Evolutionary conservation across 1,140 invertebrate species (phyloP), one percentile per base, ranked within the genome.

Genomic region (Lethocerus indicus): DNA sequence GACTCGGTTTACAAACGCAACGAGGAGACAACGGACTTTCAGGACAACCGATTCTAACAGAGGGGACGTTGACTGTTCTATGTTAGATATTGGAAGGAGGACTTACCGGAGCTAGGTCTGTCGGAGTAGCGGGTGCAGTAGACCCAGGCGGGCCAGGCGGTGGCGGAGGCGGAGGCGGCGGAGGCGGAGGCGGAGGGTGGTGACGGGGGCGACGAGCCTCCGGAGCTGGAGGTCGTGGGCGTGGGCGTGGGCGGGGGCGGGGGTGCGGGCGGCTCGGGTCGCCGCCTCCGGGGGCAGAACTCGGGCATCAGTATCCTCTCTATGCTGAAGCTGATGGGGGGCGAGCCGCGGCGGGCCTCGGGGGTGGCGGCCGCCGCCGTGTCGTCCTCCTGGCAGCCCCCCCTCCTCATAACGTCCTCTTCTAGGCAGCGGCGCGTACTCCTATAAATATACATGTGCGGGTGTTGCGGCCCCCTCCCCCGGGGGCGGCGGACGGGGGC

Each of bases 81-180:
- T 9, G n/a, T n/a, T 20, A 20, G 7, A 9, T 9, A 9, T 9
- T 40, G 16, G 9, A 9, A 9, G 7, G 6, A 32, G 7, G 23
- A 47, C 54, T 57, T 49, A 90, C 87, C 87, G 66, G 86, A 84
- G 58, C 88, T 92, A 2, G 92, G 92, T 64, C 91, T 69, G 67
- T 95, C 90, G 44, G 88, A 93, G 65, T 95, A 95, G 60, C 91
- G 71, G 3, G 92, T 95, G 70, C 90, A 95, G 62, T 79, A 86
- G 27, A 89, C 85, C 88, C 89, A 92, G 1, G 87, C 83, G 1
- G 85, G 85, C 74, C 80, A 84, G 25, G 52, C 51, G 7, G 53
- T 41, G 20, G 55, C 55, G 14, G 54, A 51, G 27, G 51, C 39
- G 32, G 46, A 42, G 28, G 27, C 20, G 51, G 52, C 21, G 40